A percentile compares a stretch with the other conserved stretches of the same genome.
phyloP scores from a whole-genome alignment of 2,797 vertebrate species.

The Gouania willdenowi region DNA sequence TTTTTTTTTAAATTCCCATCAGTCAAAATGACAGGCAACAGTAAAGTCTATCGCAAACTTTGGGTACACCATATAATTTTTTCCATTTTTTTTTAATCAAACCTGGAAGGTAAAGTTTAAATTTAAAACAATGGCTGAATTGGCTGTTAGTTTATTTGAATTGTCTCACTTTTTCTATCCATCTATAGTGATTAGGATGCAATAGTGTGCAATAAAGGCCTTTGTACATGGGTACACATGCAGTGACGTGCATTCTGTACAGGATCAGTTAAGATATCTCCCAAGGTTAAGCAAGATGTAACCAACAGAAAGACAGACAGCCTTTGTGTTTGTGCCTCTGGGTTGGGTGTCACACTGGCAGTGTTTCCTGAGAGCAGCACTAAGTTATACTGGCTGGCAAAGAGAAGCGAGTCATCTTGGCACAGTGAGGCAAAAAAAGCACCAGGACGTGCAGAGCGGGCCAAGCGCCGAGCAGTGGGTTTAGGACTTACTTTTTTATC shows the following conservation, averaged over 20 bases:
- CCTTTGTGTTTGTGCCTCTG: slow-evolving; percentile 25
- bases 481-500: slow-evolving; percentile 95
- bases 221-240: slow-evolving; percentile 1
- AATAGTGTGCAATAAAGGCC: not conserved
- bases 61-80: too few species aligned
- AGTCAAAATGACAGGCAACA: not conserved
- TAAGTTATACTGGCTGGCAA: slow-evolving; percentile 43
- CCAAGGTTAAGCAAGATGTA: slow-evolving; percentile 39
- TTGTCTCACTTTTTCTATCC: too few species aligned
- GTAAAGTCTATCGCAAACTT: too few species aligned
- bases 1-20: too few species aligned
- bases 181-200: too few species aligned
- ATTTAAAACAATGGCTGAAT: too few species aligned
- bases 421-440: slow-evolving; percentile 17
- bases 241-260: slow-evolving; percentile 5
- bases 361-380: slow-evolving; percentile 32
- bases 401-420: slow-evolving; percentile 46
- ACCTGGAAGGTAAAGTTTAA: too few species aligned
- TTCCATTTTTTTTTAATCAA: too few species aligned
- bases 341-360: slow-evolving; percentile 36
- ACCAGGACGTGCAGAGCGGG: slow-evolving; percentile 38
- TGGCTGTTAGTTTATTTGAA: too few species aligned
- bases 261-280: slow-evolving; percentile 24
- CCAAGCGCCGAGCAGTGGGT: slow-evolving; percentile 55
- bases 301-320: slow-evolving; percentile 26